Percentiles rank a stretch among this genome's conserved stretches.
phyloP scores from a whole-genome alignment of 1,140 invertebrate species.

The Drosophila ogumai region DNA sequence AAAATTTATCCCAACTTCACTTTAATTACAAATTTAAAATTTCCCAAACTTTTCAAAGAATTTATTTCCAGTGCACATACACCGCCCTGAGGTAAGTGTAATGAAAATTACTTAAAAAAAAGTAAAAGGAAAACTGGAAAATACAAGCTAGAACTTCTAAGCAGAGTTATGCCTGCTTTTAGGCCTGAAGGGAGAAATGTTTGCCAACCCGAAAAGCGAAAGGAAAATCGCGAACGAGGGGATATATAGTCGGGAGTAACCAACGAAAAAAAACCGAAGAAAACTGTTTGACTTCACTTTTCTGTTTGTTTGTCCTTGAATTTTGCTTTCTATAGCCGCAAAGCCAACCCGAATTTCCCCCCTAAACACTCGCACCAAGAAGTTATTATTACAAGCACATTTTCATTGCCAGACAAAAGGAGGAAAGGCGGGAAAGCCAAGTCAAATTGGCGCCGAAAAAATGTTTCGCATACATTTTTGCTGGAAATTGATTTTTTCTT shows the following conservation, averaged over 20 bases:
- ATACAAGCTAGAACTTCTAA: slow-evolving; percentile 67
- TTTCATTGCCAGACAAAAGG: slow-evolving; percentile 66
- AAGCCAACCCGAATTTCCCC: slow-evolving; percentile 30
- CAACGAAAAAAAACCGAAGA: slow-evolving; percentile 10
- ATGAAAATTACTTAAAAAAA: slow-evolving; percentile 70
- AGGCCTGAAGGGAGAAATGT: slow-evolving; percentile 42
- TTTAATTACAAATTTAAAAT: not conserved
- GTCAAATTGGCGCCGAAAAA: slow-evolving; percentile 60
- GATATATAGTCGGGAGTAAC: not conserved
- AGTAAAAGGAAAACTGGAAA: slow-evolving; percentile 4
- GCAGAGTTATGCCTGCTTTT: slow-evolving; percentile 48
- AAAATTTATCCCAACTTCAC: too few relatives aligned
- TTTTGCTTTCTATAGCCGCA: slow-evolving; percentile 48
- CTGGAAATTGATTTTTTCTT: slow-evolving; percentile 72
- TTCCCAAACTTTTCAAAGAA: accelerated
- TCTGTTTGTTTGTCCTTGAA: slow-evolving; percentile 77
- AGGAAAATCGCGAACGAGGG: slow-evolving; percentile 17
- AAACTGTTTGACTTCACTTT: slow-evolving; percentile 74
- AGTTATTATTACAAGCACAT: slow-evolving; percentile 81
- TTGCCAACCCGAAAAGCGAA: slow-evolving; percentile 32
- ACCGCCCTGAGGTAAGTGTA: slow-evolving; percentile 43
- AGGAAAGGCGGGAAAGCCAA: slow-evolving; percentile 11
- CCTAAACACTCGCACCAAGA: not conserved
- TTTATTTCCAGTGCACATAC: not conserved
- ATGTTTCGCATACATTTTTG: slow-evolving; percentile 52